Conservation (phyloP, 2,113 vertebrate species). For the Megalops atlanticus region DNA sequence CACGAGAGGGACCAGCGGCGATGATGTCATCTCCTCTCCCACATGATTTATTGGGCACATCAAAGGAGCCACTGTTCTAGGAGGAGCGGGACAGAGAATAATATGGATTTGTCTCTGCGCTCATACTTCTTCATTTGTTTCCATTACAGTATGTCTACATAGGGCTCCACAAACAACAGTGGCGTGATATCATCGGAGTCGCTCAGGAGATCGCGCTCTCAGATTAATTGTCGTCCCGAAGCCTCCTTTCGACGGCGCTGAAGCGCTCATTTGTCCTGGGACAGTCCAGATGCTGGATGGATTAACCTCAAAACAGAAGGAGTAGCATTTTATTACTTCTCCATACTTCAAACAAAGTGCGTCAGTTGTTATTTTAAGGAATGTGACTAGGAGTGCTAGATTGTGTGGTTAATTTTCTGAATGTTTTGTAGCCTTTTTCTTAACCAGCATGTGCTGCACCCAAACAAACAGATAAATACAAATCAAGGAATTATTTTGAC, state of each 20-base stretch:
- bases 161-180: conserved; percentile 28
- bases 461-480: conserved; percentile 7
- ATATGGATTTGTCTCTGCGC: conserved; percentile 49
- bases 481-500: conserved; percentile 4
- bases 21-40: conserved; percentile 41
- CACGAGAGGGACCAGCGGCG: conserved; percentile 41
- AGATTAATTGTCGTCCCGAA: conserved; percentile 28
- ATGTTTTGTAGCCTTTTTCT: background rate
- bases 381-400: too few species aligned
- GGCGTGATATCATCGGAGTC: conserved; percentile 29
- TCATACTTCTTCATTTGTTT: conserved; percentile 54
- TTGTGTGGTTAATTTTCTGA: too few species aligned
- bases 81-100: conserved; percentile 45
- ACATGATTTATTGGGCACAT: conserved; percentile 54
- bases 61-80: conserved; percentile 42
- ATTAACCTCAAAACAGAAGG: background rate
- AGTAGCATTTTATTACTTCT: too few species aligned
- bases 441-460: background rate
- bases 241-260: background rate
- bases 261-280: conserved; percentile 1
- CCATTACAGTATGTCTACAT: conserved; percentile 48
- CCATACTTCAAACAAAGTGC: too few species aligned
- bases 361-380: background rate
- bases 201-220: conserved; percentile 20
- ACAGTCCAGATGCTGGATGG: background rate